Conservation (phyloP, 2,113 vertebrate genomes). For the Puntigrus tetrazona region DNA sequence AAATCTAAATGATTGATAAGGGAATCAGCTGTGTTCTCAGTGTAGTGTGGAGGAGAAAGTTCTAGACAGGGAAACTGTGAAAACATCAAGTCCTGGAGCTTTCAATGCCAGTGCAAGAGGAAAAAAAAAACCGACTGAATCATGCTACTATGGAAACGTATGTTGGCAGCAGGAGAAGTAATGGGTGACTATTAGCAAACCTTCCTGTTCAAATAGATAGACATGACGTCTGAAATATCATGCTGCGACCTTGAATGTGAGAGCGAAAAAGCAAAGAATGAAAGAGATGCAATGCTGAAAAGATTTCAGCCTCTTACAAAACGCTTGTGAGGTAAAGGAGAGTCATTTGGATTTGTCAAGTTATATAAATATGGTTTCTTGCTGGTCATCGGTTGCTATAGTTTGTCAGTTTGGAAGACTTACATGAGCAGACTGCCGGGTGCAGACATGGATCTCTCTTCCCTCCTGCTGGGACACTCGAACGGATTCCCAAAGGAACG, state of each 20-base stretch:
- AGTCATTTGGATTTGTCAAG: constrained; percentile 9
- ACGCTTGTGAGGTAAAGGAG: background rate
- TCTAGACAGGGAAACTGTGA: background rate
- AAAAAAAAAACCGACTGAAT: constrained; percentile 16
- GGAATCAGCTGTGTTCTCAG: constrained; percentile 23
- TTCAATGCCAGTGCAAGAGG: background rate
- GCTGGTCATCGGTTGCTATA: background rate
- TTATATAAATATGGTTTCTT: background rate
- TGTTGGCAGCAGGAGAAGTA: constrained; percentile 56
- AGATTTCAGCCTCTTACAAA: background rate
- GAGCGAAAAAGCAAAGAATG: background rate
- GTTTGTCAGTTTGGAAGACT: constrained; percentile 61
- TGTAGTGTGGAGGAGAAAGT: background rate
- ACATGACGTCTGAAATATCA: constrained; percentile 28
- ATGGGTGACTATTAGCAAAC: constrained; percentile 47
- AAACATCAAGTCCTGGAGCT: background rate
- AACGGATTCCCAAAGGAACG: constrained; percentile 97
- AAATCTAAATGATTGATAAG: constrained; percentile 41
- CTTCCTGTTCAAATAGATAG: constrained; percentile 42
- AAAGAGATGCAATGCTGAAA: background rate
- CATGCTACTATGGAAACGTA: constrained; percentile 57
- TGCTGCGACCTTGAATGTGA: background rate
- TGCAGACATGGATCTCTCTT: constrained; percentile 94
- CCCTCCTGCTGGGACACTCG: constrained; percentile 84
- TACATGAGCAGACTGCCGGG: constrained; percentile 91